phyloP scores from a whole-genome alignment of 2,113 vertebrate species.

The Urocynchramus pylzowi region DNA sequence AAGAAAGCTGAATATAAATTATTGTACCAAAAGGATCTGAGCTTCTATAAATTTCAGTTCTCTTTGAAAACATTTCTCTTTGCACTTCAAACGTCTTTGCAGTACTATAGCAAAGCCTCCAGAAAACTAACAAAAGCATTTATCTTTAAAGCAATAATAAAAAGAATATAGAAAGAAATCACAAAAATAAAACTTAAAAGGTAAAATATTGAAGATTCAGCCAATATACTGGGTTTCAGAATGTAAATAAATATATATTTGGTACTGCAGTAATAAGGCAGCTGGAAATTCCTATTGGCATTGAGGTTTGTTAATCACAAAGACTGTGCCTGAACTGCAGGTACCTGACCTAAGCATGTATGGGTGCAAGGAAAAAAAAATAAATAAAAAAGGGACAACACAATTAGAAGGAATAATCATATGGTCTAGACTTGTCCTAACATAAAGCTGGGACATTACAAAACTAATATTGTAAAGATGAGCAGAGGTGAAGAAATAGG shows the following conservation, averaged over 20 bases:
- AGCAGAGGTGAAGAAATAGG: not conserved
- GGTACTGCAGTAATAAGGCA: not conserved
- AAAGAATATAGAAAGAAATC: not conserved
- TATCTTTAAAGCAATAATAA: not conserved
- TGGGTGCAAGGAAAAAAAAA: not conserved
- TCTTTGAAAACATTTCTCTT: not conserved
- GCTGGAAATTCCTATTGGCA: not conserved
- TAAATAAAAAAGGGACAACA: not conserved
- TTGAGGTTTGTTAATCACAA: not conserved
- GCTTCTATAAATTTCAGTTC: not conserved
- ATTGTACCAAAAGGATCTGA: not conserved
- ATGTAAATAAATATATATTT: not conserved
- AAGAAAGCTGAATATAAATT: not conserved
- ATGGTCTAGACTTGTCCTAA: not conserved
- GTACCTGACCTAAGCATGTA: not conserved
- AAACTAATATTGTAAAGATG: not conserved
- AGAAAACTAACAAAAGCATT: not conserved
- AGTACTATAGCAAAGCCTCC: not conserved
- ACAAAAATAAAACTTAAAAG: not conserved
- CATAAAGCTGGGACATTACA: not conserved
- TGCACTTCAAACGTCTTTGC: not conserved
- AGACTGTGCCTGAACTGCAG: not conserved
- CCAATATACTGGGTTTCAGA: not conserved
- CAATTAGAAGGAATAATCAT: not conserved
- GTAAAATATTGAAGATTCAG: not conserved